A percentile compares a stretch with the other conserved stretches of the same genome.
Evolutionary conservation across 2,888 invertebrate genomes (phyloP).

Genomic region (Drosophila borealis): DNA sequence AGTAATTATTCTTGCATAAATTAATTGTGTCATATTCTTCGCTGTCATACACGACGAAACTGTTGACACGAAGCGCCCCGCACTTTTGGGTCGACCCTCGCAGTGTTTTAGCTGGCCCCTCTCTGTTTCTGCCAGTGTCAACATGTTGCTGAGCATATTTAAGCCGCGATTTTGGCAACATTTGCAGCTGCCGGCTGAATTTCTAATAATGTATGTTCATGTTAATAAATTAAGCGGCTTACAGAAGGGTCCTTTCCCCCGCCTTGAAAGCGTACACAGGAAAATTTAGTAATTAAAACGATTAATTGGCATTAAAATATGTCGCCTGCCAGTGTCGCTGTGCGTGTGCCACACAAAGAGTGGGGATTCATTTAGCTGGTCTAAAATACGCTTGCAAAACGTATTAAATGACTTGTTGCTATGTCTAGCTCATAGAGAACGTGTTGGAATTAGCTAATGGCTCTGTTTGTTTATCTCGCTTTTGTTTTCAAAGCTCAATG

Average conservation of each 20-base stretch:
- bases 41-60: constrained; percentile 26
- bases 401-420: constrained; percentile 56
- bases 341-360: background rate
- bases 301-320: constrained; percentile 55
- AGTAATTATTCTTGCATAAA: constrained; percentile 74
- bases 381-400: constrained; percentile 17
- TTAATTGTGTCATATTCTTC: constrained; percentile 66
- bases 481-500: constrained; percentile 5
- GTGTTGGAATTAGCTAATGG: constrained; percentile 32
- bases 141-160: constrained; percentile 44
- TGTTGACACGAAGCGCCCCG: constrained; percentile 46
- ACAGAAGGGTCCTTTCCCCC: constrained; percentile 12
- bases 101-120: constrained; percentile 10
- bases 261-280: constrained; percentile 1
- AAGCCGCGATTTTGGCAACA: constrained; percentile 48
- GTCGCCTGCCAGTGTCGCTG: constrained; percentile 1
- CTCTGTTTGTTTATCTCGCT: constrained; percentile 3
- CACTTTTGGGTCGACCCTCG: background rate
- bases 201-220: constrained; percentile 45
- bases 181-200: constrained; percentile 33
- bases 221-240: constrained; percentile 78
- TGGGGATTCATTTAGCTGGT: constrained; percentile 26
- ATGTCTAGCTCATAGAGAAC: constrained; percentile 24
- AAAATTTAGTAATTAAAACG: constrained; percentile 56
- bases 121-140: constrained; percentile 41